These are phyloP conservation scores for Archaeoteleia sp. DNA, from an alignment of 2,888 invertebrate genomes.

Conservation along the genomic window DNA sequence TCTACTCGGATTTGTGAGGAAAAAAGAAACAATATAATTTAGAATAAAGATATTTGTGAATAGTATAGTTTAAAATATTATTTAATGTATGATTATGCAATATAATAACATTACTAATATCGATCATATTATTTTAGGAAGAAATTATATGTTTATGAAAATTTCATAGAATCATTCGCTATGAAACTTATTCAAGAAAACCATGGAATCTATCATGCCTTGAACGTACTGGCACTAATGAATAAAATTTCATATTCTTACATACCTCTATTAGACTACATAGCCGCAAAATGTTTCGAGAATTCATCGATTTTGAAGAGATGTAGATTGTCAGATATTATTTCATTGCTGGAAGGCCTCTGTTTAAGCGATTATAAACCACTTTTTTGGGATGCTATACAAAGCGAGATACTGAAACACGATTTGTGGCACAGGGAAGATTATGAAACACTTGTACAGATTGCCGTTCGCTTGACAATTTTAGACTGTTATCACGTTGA, in stretches of 20 bases:
- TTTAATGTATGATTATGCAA: no score
- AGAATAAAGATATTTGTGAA: no score
- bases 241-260: slow-evolving; percentile 60
- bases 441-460: slow-evolving; percentile 74
- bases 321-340: not conserved
- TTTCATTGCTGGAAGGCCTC: not conserved
- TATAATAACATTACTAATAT: no score
- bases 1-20: no score
- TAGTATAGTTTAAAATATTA: no score
- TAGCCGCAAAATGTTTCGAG: slow-evolving; percentile 76
- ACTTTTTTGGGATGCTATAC: slow-evolving; percentile 77
- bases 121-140: slow-evolving; percentile 2
- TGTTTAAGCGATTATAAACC: slow-evolving; percentile 79
- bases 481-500: slow-evolving; percentile 78
- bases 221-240: not conserved
- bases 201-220: slow-evolving; percentile 7
- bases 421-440: slow-evolving; percentile 55
- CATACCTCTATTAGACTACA: slow-evolving; percentile 78
- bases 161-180: slow-evolving; percentile 5
- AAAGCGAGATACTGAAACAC: slow-evolving; percentile 73
- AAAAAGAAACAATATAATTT: no score
- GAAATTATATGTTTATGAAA: not conserved
- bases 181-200: slow-evolving; percentile 9
- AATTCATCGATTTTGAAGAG: slow-evolving; percentile 61
- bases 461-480: slow-evolving; percentile 78